Evolutionary conservation across 37 sponge, comb jelly and placozoan species (phyloP).

Genomic region (Spongilla lacustris): DNA sequence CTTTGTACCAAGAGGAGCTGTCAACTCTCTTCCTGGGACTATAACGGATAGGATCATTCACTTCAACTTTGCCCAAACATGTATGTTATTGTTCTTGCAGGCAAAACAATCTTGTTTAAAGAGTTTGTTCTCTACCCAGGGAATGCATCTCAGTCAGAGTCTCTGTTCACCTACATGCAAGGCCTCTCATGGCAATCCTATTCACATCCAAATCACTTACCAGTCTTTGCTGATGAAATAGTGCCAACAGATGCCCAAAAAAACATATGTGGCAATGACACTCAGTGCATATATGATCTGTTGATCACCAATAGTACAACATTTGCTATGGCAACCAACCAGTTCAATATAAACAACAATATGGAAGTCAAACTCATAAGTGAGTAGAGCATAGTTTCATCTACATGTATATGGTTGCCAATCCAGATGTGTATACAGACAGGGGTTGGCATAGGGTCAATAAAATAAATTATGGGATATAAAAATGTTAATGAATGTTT

Average conservation of each 20-base stretch:
- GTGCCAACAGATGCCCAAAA: background rate
- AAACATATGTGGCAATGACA: constrained; percentile 5
- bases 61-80: constrained; percentile 64
- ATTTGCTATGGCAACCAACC: background rate
- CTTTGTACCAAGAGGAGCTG: constrained; percentile 11
- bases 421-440: too few relatives aligned
- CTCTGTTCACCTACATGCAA: constrained; percentile 50
- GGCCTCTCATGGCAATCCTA: constrained; percentile 10
- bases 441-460: too few relatives aligned
- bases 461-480: too few relatives aligned
- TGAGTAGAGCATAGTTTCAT: background rate
- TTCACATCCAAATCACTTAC: constrained; percentile 55
- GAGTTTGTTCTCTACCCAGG: constrained; percentile 30
- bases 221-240: constrained; percentile 51
- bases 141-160: constrained; percentile 42
- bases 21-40: constrained; percentile 51
- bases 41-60: constrained; percentile 62
- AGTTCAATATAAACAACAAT: background rate
- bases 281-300: constrained; percentile 8
- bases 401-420: too few relatives aligned
- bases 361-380: background rate
- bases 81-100: constrained; percentile 20
- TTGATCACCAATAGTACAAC: background rate
- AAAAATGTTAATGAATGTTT: too few relatives aligned
- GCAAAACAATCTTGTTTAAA: too few relatives aligned